Evolutionary conservation across 2,888 invertebrate species (phyloP).

Genomic region (Atethmia centrago): DNA sequence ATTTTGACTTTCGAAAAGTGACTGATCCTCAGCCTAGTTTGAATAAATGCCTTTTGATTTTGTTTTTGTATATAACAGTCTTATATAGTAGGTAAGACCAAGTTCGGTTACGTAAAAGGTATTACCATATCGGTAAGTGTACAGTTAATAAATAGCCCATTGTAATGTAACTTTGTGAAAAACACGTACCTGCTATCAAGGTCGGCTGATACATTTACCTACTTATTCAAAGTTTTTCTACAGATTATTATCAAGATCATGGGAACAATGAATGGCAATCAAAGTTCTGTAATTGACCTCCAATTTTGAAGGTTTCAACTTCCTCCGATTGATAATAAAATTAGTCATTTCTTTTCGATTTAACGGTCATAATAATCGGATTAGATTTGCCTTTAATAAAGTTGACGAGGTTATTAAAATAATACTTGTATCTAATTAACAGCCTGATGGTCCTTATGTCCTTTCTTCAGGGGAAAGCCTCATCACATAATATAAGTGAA

Average conservation of each 20-base stretch:
- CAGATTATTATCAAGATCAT: slow-evolving; percentile 33
- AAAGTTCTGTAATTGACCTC: slow-evolving; percentile 38
- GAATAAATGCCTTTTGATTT: no score
- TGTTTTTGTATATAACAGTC: background rate
- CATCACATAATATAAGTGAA: background rate
- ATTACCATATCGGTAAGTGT: slow-evolving; percentile 44
- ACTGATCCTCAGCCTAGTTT: no score
- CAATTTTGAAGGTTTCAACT: slow-evolving; percentile 23
- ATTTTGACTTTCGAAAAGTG: no score
- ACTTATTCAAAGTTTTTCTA: slow-evolving; percentile 24
- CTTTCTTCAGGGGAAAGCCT: background rate
- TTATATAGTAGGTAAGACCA: background rate
- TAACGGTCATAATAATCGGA: slow-evolving; percentile 17
- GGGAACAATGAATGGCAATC: slow-evolving; percentile 43
- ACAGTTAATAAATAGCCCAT: slow-evolving; percentile 53
- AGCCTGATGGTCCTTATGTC: background rate
- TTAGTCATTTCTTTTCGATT: slow-evolving; percentile 41
- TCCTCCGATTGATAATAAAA: slow-evolving; percentile 36
- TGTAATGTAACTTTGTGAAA: slow-evolving; percentile 47
- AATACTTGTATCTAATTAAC: background rate
- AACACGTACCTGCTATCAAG: slow-evolving; percentile 40
- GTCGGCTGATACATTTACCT: slow-evolving; percentile 6
- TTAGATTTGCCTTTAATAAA: slow-evolving; percentile 25
- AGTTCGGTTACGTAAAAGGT: slow-evolving; percentile 10
- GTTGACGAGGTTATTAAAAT: background rate